These are phyloP conservation scores for Aporophyla nigra DNA, from an alignment of 2,888 invertebrate species.

Conservation along the genomic window DNA sequence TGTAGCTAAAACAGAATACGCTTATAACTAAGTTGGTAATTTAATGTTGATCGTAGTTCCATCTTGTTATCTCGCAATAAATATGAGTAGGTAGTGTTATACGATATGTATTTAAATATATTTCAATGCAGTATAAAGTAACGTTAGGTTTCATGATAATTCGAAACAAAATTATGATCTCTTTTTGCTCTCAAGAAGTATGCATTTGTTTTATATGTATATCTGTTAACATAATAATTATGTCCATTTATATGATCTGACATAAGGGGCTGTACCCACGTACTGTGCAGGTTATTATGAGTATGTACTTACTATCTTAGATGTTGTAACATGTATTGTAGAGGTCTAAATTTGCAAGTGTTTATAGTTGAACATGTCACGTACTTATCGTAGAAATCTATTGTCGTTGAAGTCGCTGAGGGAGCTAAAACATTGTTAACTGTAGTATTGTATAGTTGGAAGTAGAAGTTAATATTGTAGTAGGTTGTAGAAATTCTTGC, in stretches of 20 bases:
- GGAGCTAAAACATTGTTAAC: constrained; percentile 40
- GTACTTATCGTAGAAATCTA: constrained; percentile 57
- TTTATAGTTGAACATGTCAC: constrained; percentile 35
- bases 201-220: constrained; percentile 70
- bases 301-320: constrained; percentile 57
- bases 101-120: constrained; percentile 62
- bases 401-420: constrained; percentile 27
- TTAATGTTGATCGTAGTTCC: constrained; percentile 64
- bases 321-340: constrained; percentile 45
- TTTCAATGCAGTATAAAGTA: constrained; percentile 56
- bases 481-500: constrained; percentile 65
- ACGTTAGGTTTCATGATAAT: constrained; percentile 67
- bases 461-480: constrained; percentile 36
- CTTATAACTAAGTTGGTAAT: constrained; percentile 75
- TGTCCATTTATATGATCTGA: constrained; percentile 57
- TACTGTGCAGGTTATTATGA: constrained; percentile 38
- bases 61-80: constrained; percentile 64
- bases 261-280: constrained; percentile 41
- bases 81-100: constrained; percentile 62
- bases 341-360: constrained; percentile 42
- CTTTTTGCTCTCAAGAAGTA: constrained; percentile 76
- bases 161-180: constrained; percentile 75
- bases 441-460: constrained; percentile 39
- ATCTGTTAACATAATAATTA: constrained; percentile 60
- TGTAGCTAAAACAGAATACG: constrained; percentile 78